These are phyloP conservation scores for Remorina albescens DNA, from an alignment of 2,797 vertebrate species.

Conservation along the genomic window DNA sequence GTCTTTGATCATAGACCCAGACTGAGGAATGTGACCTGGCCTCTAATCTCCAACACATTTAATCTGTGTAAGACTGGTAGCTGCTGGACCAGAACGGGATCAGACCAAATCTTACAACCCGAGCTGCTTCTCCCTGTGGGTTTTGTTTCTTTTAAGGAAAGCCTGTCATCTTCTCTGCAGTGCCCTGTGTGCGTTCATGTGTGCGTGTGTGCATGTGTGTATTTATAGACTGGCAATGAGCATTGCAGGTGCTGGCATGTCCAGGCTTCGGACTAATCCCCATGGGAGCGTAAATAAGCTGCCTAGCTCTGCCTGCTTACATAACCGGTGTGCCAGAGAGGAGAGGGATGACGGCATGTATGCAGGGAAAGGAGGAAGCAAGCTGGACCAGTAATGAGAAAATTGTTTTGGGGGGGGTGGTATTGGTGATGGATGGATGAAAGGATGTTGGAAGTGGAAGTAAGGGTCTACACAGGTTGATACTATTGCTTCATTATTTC, in stretches of 20 bases:
- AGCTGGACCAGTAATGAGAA: background rate
- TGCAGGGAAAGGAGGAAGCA: conserved; percentile 12
- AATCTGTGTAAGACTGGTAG: conserved; percentile 18
- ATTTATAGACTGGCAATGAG: conserved; percentile 41
- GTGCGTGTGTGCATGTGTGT: conserved; percentile 25
- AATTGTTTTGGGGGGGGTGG: background rate
- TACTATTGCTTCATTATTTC: background rate
- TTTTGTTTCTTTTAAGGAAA: conserved; percentile 18
- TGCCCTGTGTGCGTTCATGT: conserved; percentile 11
- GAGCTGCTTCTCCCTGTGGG: conserved; percentile 13
- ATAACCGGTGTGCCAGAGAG: conserved; percentile 58
- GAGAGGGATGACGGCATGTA: conserved; percentile 30
- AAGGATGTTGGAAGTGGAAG: background rate
- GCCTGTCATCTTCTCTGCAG: conserved; percentile 45
- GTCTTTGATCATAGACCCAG: background rate
- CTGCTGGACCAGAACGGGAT: conserved; percentile 29
- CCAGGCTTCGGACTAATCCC: conserved; percentile 68
- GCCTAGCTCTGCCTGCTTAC: conserved; percentile 64
- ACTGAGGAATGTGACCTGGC: background rate
- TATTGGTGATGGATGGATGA: no score
- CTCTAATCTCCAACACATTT: conserved; percentile 14
- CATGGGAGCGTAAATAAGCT: conserved; percentile 72
- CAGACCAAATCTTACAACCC: conserved; percentile 21
- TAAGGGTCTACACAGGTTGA: background rate
- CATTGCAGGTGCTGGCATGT: conserved; percentile 65